Conservation (phyloP, 1,140 invertebrate species). For the Eriosoma lanigerum region DNA sequence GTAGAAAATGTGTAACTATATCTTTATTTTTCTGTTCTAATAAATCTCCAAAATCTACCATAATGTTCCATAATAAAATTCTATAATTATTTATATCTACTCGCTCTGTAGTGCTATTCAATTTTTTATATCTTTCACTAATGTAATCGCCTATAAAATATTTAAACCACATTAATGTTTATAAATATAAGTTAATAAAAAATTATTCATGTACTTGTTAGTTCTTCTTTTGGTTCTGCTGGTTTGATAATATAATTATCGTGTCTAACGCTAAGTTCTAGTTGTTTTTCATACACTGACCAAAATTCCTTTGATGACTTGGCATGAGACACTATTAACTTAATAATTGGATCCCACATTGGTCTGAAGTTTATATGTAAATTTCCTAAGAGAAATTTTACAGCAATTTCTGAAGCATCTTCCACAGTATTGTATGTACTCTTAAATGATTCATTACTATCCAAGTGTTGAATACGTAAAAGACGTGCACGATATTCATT, state of each 20-base stretch:
- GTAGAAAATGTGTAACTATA: slow-evolving; percentile 73
- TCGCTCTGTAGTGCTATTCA: slow-evolving; percentile 60
- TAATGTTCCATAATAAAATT: slow-evolving; percentile 76
- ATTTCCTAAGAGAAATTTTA: slow-evolving; percentile 78
- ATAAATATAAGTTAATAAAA: too few relatives aligned
- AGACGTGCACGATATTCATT: slow-evolving; percentile 72
- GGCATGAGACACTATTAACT: slow-evolving; percentile 67
- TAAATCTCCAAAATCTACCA: slow-evolving; percentile 71
- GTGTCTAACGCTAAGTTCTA: slow-evolving; percentile 61
- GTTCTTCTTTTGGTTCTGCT: slow-evolving; percentile 20
- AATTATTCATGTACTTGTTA: not conserved
- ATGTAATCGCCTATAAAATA: slow-evolving; percentile 27
- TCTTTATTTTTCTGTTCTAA: slow-evolving; percentile 78
- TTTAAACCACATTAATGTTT: not conserved
- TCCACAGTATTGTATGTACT: slow-evolving; percentile 15
- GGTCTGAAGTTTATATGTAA: slow-evolving; percentile 85
- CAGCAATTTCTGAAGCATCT: slow-evolving; percentile 58
- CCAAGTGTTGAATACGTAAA: slow-evolving; percentile 71
- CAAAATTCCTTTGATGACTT: slow-evolving; percentile 70
- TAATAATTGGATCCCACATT: slow-evolving; percentile 80
- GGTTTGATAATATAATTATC: slow-evolving; percentile 43
- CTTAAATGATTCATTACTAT: slow-evolving; percentile 55
- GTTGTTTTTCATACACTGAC: slow-evolving; percentile 69
- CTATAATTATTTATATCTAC: slow-evolving; percentile 75
- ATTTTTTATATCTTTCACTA: slow-evolving; percentile 9